Percentiles rank a stretch among this genome's conserved stretches.
phyloP scores from a whole-genome alignment of 2,113 vertebrate genomes.

The Cololabis saira region DNA sequence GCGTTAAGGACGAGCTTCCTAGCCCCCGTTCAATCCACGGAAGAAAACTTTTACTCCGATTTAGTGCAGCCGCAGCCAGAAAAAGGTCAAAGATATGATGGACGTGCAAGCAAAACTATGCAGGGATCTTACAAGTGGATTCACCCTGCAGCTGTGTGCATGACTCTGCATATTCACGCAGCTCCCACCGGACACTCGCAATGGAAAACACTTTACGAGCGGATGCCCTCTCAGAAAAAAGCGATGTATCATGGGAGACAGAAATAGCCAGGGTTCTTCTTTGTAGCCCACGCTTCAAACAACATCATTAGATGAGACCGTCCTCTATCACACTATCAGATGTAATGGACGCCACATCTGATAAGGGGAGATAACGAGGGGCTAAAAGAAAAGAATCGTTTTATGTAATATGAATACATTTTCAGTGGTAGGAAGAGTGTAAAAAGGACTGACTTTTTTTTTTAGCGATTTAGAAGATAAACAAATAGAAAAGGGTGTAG shows the following conservation, averaged over 20 bases:
- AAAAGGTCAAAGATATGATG: constrained; percentile 2
- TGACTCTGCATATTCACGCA: constrained; percentile 44
- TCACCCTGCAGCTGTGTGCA: constrained; percentile 46
- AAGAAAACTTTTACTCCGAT: constrained; percentile 14
- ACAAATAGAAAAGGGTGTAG: constrained; percentile 20
- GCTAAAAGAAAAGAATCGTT: constrained; percentile 47
- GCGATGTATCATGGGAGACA: constrained; percentile 42
- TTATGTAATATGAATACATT: constrained; percentile 68
- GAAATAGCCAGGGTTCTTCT: constrained; percentile 10
- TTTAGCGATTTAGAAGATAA: constrained; percentile 45
- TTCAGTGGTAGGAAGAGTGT: constrained; percentile 45
- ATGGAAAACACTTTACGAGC: constrained; percentile 15
- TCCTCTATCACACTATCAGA: constrained; percentile 48
- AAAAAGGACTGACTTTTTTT: constrained; percentile 34
- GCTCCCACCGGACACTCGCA: constrained; percentile 14
- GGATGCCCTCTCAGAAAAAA: constrained; percentile 9
- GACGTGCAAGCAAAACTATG: not conserved
- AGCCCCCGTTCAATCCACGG: constrained; percentile 9
- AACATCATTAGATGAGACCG: constrained; percentile 48
- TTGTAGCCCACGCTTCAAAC: constrained; percentile 34
- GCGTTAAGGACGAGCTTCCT: not conserved
- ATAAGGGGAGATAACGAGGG: constrained; percentile 52
- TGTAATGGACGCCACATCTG: constrained; percentile 67
- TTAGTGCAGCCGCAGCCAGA: constrained; percentile 1
- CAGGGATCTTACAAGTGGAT: not conserved